Percentiles rank a stretch among this genome's conserved stretches.
Conservation (phyloP, 2,113 vertebrate genomes). For the Siniperca knerii region DNA sequence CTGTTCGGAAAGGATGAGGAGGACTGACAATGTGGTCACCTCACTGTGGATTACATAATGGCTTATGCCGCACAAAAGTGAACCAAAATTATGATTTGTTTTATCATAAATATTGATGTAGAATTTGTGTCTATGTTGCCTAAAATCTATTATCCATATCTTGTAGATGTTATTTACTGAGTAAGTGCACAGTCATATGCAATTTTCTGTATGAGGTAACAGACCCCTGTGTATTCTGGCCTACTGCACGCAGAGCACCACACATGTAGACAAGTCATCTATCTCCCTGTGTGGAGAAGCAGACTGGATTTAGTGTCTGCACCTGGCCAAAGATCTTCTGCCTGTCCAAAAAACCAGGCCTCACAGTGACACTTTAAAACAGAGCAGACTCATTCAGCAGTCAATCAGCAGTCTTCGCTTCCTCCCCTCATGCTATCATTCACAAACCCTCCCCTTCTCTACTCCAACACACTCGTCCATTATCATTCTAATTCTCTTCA, state of each 20-base stretch:
- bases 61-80: neutral
- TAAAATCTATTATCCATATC: constrained; percentile 5
- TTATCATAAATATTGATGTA: constrained; percentile 9
- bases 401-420: constrained; percentile 62
- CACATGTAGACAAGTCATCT: constrained; percentile 70
- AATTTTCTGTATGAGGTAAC: constrained; percentile 37
- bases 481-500: constrained; percentile 10
- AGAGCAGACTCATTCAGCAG: constrained; percentile 72
- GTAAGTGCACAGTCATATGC: constrained; percentile 22
- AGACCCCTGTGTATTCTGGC: constrained; percentile 50
- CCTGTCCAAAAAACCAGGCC: constrained; percentile 63
- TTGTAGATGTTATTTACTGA: constrained; percentile 19
- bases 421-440: constrained; percentile 40
- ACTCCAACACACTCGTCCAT: constrained; percentile 19
- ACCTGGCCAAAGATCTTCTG: constrained; percentile 78
- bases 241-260: constrained; percentile 52
- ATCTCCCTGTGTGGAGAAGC: constrained; percentile 56
- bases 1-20: neutral
- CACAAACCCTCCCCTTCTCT: constrained; percentile 1
- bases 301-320: constrained; percentile 79
- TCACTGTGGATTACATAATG: too few relatives aligned
- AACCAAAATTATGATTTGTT: neutral
- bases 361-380: constrained; percentile 75
- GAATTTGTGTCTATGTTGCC: neutral
- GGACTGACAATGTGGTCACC: neutral